Percentiles rank a stretch among this genome's conserved stretches.
Evolutionary conservation across 2,888 invertebrate genomes (phyloP).

Genomic region (Lasioglossum villosulum): DNA sequence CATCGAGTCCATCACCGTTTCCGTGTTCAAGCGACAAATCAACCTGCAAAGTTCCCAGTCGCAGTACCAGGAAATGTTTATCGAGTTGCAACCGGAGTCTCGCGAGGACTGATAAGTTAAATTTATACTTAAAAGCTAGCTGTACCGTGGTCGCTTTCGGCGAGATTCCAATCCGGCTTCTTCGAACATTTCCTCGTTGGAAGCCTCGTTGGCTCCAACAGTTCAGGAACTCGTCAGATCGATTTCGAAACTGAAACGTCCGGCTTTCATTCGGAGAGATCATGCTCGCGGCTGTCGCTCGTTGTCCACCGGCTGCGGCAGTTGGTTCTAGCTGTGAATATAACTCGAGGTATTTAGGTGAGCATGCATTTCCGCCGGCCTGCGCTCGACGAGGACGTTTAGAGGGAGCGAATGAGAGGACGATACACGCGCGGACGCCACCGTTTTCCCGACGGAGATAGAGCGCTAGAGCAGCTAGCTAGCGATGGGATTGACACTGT

Average conservation of each 20-base stretch:
- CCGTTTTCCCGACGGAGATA: constrained; percentile 21
- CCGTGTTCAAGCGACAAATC: no score
- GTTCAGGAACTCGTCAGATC: neutral
- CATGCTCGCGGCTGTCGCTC: constrained; percentile 17
- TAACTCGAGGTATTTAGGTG: constrained; percentile 76
- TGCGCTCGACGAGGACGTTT: constrained; percentile 51
- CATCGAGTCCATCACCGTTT: no score
- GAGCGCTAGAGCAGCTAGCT: constrained; percentile 2
- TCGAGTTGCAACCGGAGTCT: neutral
- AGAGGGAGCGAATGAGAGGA: constrained; percentile 24
- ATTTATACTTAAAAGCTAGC: neutral
- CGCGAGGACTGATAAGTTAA: neutral
- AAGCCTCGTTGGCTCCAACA: neutral
- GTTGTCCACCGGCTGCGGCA: constrained; percentile 36
- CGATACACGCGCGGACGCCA: constrained; percentile 32
- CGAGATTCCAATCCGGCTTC: neutral
- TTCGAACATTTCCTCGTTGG: neutral
- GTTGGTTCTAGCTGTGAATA: constrained; percentile 67
- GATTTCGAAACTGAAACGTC: neutral
- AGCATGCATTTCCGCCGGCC: constrained; percentile 74
- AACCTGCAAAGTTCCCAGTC: neutral
- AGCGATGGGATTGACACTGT: constrained; percentile 39
- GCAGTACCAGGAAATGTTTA: neutral
- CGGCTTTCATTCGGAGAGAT: neutral
- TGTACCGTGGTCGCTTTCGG: neutral